Evolutionary conservation across 30 jellyfish, hydroid and myxozoan genomes (phyloP), one percentile per base, ranked within the genome.

Genomic region (Hydractinia echinata): DNA sequence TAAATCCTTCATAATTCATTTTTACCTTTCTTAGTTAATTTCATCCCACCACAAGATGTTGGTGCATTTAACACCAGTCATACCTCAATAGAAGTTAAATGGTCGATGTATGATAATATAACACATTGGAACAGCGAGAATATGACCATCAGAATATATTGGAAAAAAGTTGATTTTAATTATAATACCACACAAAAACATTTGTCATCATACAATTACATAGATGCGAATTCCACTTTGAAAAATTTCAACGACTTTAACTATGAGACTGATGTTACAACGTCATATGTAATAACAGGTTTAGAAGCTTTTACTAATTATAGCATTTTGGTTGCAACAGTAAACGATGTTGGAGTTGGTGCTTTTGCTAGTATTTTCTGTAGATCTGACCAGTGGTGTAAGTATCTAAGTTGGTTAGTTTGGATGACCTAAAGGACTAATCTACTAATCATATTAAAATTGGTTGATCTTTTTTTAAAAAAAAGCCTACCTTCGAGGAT

Each of bases 331-430:
- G 74, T 64, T 7, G 16, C 74, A 7, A 64, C 74, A 64, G 10
- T 6, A 64, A 64, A 64, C 18, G 74, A 64, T 13, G 39, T 4
- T 44, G 74, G 74, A 7, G 19, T 64, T 7, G 74, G 74, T n/a
- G 39, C 10, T 6, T 64, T 64, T 4, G 39, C 74, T 7, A 51
- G 39, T n/a, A 13, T 64, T 2, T 64, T 64, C 39, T 64, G 74
- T 64, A 44, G 74, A 64, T n/a, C 74, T 6, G 74, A 44, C 39
- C 51, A 64, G 18, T 64, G 74, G 74, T 64, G 74, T 64, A 64
- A 64, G 74, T 64, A 58, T 30, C 44, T 30, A 30, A 30, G 44
- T 30, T 30, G 44, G 44, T 30, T 30, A 30, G 44, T 2, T 30
- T 30, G 44, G 44, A 30, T 30, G 44, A 30, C 44, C 44, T 30